Evolutionary conservation across 1,140 invertebrate genomes (phyloP).

Genomic region (Orussus abietinus): DNA sequence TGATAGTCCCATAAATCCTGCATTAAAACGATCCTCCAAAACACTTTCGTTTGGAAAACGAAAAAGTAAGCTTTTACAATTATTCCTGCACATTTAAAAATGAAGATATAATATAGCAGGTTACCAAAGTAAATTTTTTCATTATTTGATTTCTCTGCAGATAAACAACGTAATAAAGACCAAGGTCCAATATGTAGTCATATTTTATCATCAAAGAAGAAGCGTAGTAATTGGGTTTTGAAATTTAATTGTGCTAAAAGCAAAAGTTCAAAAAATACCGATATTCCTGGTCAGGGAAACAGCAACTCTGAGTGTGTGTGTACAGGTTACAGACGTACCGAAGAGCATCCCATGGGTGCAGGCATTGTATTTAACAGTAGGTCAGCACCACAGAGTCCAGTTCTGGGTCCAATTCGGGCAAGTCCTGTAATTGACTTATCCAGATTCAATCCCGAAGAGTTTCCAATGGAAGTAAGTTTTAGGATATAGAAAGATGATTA

Average conservation of each 20-base stretch:
- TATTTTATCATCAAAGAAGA: slow-evolving; percentile 52
- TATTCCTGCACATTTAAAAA: neutral
- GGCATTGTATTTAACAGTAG: slow-evolving; percentile 53
- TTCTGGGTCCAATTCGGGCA: slow-evolving; percentile 39
- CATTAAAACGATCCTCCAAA: slow-evolving; percentile 46
- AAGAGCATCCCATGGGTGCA: slow-evolving; percentile 55
- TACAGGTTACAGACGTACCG: slow-evolving; percentile 59
- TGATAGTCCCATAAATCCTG: slow-evolving; percentile 45
- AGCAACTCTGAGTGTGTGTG: slow-evolving; percentile 58
- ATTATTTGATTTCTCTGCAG: slow-evolving; percentile 19
- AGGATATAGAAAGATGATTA: neutral
- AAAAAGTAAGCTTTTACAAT: slow-evolving; percentile 31
- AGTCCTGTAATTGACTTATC: slow-evolving; percentile 59
- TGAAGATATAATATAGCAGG: too few species aligned
- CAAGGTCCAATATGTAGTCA: slow-evolving; percentile 48
- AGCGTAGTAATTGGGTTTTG: slow-evolving; percentile 60
- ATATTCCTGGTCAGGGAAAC: slow-evolving; percentile 48
- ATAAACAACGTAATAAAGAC: slow-evolving; percentile 48
- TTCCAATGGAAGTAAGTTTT: slow-evolving; percentile 52
- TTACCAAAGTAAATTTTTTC: slow-evolving; percentile 4
- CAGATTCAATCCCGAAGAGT: slow-evolving; percentile 60
- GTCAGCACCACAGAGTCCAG: slow-evolving; percentile 41
- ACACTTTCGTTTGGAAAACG: slow-evolving; percentile 49
- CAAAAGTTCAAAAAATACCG: slow-evolving; percentile 53
- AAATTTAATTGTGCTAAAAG: slow-evolving; percentile 60